Evolutionary conservation across 2,888 invertebrate genomes (phyloP).

Genomic region (Leuctra nigra): DNA sequence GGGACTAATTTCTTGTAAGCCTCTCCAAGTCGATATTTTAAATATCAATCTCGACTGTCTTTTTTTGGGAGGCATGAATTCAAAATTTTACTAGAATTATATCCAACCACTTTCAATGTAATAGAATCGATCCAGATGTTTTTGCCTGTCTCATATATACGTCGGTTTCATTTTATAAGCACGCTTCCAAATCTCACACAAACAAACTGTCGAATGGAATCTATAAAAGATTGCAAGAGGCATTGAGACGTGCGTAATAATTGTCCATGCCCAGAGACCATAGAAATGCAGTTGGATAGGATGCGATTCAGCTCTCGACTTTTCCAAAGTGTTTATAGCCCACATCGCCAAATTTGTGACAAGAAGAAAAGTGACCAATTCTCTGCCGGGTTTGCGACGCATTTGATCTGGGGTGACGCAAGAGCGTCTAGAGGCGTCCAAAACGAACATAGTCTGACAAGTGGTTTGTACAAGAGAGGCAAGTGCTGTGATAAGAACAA

Average conservation of each 20-base stretch:
- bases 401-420: constrained; percentile 77
- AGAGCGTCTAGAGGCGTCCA: constrained; percentile 81
- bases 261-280: constrained; percentile 92
- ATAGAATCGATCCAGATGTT: constrained; percentile 7
- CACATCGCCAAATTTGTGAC: constrained; percentile 90
- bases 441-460: constrained; percentile 83
- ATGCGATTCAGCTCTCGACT: constrained; percentile 83
- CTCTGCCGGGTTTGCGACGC: constrained; percentile 82
- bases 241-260: constrained; percentile 91
- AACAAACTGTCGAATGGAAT: constrained; percentile 90
- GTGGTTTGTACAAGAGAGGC: constrained; percentile 84
- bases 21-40: too few relatives aligned
- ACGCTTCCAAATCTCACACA: constrained; percentile 94
- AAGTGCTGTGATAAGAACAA: constrained; percentile 76
- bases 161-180: constrained; percentile 89
- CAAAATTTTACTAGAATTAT: neutral
- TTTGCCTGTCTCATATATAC: constrained; percentile 55
- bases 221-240: constrained; percentile 88
- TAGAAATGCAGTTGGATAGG: constrained; percentile 89
- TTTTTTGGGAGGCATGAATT: neutral
- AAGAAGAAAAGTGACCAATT: constrained; percentile 86
- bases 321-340: constrained; percentile 90
- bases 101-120: constrained; percentile 1
- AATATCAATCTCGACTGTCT: neutral
- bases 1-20: too few relatives aligned